phyloP scores from a whole-genome alignment of 2,113 vertebrate genomes.

The Mesembrinibis cayennensis region DNA sequence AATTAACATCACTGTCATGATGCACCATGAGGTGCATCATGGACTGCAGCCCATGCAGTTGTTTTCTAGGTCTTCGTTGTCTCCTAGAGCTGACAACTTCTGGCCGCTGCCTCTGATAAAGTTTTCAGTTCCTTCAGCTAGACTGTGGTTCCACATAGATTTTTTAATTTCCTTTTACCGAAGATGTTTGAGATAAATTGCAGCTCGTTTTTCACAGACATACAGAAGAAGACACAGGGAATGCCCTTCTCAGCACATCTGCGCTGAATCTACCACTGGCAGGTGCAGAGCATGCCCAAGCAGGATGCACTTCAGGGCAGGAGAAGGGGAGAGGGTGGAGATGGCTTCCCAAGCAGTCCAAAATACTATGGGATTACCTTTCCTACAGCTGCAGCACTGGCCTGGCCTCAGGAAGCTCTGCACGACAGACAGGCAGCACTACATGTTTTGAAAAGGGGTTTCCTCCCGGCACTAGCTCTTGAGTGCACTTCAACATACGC shows the following conservation, averaged over 20 bases:
- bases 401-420: not conserved
- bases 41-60: not conserved
- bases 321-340: not conserved
- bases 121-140: not conserved
- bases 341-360: not conserved
- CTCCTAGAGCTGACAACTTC: not conserved
- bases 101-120: not conserved
- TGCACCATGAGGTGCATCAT: accelerated
- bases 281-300: not conserved
- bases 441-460: not conserved
- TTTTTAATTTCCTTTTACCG: constrained; percentile 12
- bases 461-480: not conserved
- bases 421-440: not conserved
- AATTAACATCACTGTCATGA: not conserved
- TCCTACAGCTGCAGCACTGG: not conserved
- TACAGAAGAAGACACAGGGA: not conserved
- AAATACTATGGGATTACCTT: not conserved
- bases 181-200: constrained; percentile 4
- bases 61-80: not conserved
- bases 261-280: not conserved
- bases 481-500: accelerated
- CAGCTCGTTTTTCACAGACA: not conserved
- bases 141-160: not conserved
- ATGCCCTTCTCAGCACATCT: not conserved
- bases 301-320: not conserved